These are phyloP conservation scores for Hippocampus abdominalis DNA, from an alignment of 2,113 vertebrate genomes.

Conservation along the genomic window DNA sequence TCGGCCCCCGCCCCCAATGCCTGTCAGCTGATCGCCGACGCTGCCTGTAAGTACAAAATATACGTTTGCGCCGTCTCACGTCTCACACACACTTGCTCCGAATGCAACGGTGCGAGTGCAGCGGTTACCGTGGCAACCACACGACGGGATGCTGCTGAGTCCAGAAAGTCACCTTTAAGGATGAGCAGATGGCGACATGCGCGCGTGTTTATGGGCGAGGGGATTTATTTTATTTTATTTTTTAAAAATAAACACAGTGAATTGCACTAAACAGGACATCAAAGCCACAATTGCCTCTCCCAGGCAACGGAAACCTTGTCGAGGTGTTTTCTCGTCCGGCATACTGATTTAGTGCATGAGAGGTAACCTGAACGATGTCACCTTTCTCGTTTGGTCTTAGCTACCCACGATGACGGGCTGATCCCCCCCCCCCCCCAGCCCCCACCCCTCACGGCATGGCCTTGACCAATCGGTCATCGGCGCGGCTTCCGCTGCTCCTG, in stretches of 20 bases:
- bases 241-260: no score
- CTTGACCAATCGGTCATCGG: conserved; percentile 25
- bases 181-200: neutral
- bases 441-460: conserved; percentile 19
- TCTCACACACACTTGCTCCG: neutral
- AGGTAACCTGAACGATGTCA: neutral
- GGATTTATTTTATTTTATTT: no score
- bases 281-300: no score
- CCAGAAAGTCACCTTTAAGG: conserved; percentile 1
- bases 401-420: conserved; percentile 41
- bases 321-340: no score
- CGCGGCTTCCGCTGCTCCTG: conserved; percentile 19
- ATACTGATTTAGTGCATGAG: no score
- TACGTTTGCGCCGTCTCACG: neutral
- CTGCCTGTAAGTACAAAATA: neutral
- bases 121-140: neutral
- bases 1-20: conserved; percentile 31
- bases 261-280: no score
- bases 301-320: no score
- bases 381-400: neutral
- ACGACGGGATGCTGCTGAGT: neutral
- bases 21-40: neutral
- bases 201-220: neutral
- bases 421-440: conserved; percentile 6
- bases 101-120: neutral